Evolutionary conservation across 2,113 vertebrate species (phyloP).

Genomic region (Mesitornis unicolor): DNA sequence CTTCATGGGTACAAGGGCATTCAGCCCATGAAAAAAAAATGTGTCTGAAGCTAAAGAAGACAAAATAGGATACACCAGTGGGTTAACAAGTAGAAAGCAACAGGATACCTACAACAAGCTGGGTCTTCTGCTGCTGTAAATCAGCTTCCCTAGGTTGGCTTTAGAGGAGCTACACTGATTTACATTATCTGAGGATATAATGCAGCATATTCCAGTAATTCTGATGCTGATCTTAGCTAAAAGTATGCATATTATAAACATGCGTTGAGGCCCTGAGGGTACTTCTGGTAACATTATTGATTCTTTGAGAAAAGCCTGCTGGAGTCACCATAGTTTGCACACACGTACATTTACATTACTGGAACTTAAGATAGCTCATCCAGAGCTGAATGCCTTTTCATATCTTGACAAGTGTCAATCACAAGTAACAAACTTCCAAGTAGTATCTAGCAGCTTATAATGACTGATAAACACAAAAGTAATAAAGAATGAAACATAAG

Average conservation of each 20-base stretch:
- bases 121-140: neutral
- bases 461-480: neutral
- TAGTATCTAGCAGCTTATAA: neutral
- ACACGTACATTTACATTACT: neutral
- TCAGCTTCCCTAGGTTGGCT: neutral
- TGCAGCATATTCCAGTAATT: constrained; percentile 24
- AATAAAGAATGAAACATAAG: neutral
- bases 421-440: neutral
- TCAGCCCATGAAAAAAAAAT: neutral
- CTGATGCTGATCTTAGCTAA: constrained; percentile 32
- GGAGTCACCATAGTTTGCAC: neutral
- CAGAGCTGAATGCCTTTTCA: neutral
- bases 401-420: constrained; percentile 2
- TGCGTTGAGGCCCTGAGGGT: constrained; percentile 20
- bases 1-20: neutral
- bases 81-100: neutral
- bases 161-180: neutral
- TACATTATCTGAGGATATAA: constrained; percentile 22
- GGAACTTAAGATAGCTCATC: neutral
- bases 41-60: neutral
- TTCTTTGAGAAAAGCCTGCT: neutral
- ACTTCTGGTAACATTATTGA: constrained; percentile 14
- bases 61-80: neutral
- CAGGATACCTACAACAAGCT: neutral
- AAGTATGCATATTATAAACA: constrained; percentile 44